Base-by-base conservation (phyloP, 2,888 invertebrate species). In the Eugnorisma glareosa region DNA sequence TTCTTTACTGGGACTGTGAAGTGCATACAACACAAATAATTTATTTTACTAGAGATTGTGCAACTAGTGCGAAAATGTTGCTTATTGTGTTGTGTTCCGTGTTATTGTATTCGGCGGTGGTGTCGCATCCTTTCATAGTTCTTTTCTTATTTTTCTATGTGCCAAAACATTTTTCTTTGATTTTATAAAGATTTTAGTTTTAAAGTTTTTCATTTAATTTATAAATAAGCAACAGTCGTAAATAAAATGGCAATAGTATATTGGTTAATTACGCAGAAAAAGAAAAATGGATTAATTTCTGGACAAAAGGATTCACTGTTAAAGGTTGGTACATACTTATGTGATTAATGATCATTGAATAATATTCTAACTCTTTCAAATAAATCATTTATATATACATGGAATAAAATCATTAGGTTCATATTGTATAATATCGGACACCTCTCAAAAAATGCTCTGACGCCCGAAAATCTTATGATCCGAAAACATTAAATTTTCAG, bases 81-180 rank as follows among this genome's bases (percentile, higher is more conserved):
- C 72, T 88, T 1, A 28, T 89, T 0, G 31, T 89, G 0, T 69
- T 89, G 21, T 79, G 86, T 43, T 89, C 86, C 13, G 61, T 90
- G 5, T 77, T 91, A 24, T 51, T 89, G 0, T 89, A 90, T 67
- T 87, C 89, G 0, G 86, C 84, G 15, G 89, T 90, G 8, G 74
- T 80, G 7, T 51, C 91, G 21, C 88, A 88, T 40, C 88, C 88
- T 1, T 89, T 83, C 24, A 82, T 93, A 71, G 64, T 83, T 15
- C 78, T 92, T 8, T 91, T 89, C 59, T 80, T 91, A 72, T 91
- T 90, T 73, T 91, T 88, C 59, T 92, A 87, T 71, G 87, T 90
- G 64, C 90, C 87, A 37, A 90, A 89, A 84, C 90, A 83, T 75
- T 88, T 89, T 28, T 91, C 84, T 45, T 69, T 86, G 13, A 79